Evolutionary conservation across 2,888 invertebrate genomes (phyloP).

Genomic region (Urechis unicinctus): DNA sequence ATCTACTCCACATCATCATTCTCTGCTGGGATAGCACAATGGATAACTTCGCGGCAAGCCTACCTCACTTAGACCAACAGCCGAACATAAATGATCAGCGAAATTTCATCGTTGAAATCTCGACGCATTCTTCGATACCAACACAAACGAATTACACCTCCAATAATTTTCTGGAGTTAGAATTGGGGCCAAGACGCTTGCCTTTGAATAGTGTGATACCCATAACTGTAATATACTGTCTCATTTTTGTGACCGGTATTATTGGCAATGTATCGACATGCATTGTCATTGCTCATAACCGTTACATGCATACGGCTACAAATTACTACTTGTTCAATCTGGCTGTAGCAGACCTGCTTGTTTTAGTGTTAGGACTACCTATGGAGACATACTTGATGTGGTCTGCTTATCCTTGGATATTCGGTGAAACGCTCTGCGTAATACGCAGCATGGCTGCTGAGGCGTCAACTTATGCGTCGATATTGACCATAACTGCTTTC

Average conservation of each 20-base stretch:
- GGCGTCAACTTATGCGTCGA: slow-evolving; percentile 65
- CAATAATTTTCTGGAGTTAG: no score
- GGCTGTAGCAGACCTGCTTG: slow-evolving; percentile 75
- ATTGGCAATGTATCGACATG: slow-evolving; percentile 80
- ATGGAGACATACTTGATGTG: slow-evolving; percentile 63
- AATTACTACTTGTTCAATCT: slow-evolving; percentile 87
- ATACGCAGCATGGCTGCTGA: slow-evolving; percentile 68
- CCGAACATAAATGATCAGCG: no score
- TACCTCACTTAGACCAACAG: no score
- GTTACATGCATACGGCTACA: slow-evolving; percentile 80
- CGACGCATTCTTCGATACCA: no score
- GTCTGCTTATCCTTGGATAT: slow-evolving; percentile 52
- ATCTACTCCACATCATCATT: no score
- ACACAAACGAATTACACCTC: no score
- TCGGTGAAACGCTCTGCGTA: slow-evolving; percentile 73
- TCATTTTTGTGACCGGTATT: slow-evolving; percentile 73
- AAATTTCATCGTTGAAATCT: no score
- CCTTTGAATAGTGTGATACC: no score
- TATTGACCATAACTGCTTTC: slow-evolving; percentile 74
- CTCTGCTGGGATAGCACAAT: no score
- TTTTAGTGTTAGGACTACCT: slow-evolving; percentile 73
- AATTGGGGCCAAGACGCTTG: no score
- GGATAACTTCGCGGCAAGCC: no score
- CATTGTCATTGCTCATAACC: slow-evolving; percentile 73
- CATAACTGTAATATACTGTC: slow-evolving; percentile 53